phyloP scores from a whole-genome alignment of 2,797 vertebrate genomes.

The Sternotherus odoratus region DNA sequence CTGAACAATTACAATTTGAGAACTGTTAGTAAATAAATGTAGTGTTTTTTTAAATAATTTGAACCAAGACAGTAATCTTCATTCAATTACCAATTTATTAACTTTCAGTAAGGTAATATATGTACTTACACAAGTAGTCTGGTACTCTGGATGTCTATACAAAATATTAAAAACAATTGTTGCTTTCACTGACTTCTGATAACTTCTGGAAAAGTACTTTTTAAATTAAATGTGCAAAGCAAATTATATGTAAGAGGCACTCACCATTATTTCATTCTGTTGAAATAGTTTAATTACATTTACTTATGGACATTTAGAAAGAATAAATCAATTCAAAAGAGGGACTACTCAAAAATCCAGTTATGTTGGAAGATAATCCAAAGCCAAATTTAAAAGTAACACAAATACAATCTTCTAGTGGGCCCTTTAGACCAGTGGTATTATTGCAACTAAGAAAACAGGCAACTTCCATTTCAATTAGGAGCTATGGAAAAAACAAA shows the following conservation, averaged over 20 bases:
- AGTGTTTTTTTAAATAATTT: conserved; percentile 51
- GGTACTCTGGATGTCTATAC: neutral
- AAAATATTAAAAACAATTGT: neutral
- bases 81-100: conserved; percentile 53
- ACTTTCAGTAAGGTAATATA: conserved; percentile 29
- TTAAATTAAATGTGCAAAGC: neutral
- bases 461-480: neutral
- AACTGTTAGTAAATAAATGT: conserved; percentile 52
- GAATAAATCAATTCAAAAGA: neutral
- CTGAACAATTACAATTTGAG: conserved; percentile 71
- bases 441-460: neutral
- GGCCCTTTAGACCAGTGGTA: fast-evolving
- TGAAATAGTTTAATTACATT: neutral
- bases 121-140: conserved; percentile 21
- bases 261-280: neutral
- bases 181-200: neutral
- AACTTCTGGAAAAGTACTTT: neutral
- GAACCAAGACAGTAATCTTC: conserved; percentile 40
- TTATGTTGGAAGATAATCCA: fast-evolving
- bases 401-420: neutral
- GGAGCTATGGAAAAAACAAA: neutral
- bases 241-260: neutral
- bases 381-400: neutral
- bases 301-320: neutral
- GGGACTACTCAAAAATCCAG: neutral